Base-by-base conservation (phyloP, 2,113 vertebrate genomes). In the Notothenia coriiceps region DNA sequence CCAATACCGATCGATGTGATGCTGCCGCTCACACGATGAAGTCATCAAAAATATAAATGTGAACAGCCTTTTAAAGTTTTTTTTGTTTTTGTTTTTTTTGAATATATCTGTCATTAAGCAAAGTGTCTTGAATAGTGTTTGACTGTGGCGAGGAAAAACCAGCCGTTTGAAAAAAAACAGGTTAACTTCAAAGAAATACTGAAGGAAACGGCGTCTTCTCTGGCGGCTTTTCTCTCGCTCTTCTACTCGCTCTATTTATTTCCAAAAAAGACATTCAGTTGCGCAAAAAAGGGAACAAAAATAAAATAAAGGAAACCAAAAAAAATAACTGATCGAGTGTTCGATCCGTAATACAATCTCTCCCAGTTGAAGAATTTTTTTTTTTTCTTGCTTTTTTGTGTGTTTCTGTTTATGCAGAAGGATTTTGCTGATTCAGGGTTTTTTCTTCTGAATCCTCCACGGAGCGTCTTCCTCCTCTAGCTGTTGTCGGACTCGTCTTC, bases 401-500 rank as follows among this genome's bases (percentile, higher is more conserved):
- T 29, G 29, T 29, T 29, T 80, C 85, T 82, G 72, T 88, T 86
- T 87, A 80, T 88, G 88, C 87, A 78, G 84, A 89, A 92, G 86
- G 86, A 82, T 88, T 91, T 91, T 74, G 67, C 79, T 8, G 70
- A 91, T 89, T 91, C 88, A 89, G 88, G 49, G 33, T 87, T 15
- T 7, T 25, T 4, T 29, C 6, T 3, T 70, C 87, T 85, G 90
- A 93, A 90, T 92, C 87, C 44, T 86, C 85, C 77, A 22, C 22
- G 22, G 49, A 72, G 35, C 0, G 56, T 76, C 69, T 60, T 29
- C 51, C 35, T 35, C 56, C 49, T 40, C 29, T 97, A 98, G 94
- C 97, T 98, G 96, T 98, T 98, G 91, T 99, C 98, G 0, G 98
- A 99, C 80, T 99, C 98, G 0, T 98, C 97, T 91, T 99, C 98